Evolutionary conservation across 1,140 invertebrate genomes (phyloP).

Genomic region (Aricia agestis): DNA sequence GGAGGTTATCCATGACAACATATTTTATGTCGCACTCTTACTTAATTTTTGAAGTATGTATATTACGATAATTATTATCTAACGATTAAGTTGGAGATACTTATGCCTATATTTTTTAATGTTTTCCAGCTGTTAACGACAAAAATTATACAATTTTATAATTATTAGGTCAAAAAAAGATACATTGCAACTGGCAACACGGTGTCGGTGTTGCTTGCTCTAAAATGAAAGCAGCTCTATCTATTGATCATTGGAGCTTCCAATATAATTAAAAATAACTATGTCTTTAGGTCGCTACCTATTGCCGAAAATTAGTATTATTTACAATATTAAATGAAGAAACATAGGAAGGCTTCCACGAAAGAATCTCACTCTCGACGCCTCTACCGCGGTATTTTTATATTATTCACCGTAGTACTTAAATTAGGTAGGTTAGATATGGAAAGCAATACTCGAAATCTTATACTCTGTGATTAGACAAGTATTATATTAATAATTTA

Average conservation of each 20-base stretch:
- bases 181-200: neutral
- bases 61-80: constrained; percentile 21
- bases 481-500: constrained; percentile 57
- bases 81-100: neutral
- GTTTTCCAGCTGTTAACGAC: neutral
- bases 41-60: constrained; percentile 16
- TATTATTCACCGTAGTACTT: constrained; percentile 8
- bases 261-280: neutral
- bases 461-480: constrained; percentile 63
- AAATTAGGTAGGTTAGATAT: constrained; percentile 29
- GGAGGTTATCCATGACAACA: constrained; percentile 10
- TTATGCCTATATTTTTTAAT: neutral
- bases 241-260: neutral
- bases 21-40: constrained; percentile 22
- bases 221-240: neutral
- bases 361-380: neutral
- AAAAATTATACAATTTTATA: neutral
- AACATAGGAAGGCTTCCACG: neutral
- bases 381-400: constrained; percentile 4
- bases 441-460: constrained; percentile 59
- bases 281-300: neutral
- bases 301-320: neutral
- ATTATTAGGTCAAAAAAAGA: neutral
- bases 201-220: neutral
- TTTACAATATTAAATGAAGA: neutral